Evolutionary conservation across 2,888 invertebrate genomes (phyloP).

Genomic region (Plebejus argus): DNA sequence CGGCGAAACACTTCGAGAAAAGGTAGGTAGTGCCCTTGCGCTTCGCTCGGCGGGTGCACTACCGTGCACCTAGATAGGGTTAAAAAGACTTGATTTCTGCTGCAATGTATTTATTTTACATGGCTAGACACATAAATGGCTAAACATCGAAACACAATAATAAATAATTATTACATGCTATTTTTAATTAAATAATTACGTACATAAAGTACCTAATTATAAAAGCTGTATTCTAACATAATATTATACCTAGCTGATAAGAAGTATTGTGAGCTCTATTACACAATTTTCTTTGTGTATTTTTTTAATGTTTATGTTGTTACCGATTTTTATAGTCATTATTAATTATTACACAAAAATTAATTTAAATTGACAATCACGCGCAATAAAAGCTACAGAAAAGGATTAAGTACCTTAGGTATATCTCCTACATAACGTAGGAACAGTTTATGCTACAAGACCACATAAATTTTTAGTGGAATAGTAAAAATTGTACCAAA

Average conservation of each 20-base stretch:
- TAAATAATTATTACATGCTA: not conserved
- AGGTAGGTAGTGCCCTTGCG: too few relatives aligned
- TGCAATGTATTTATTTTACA: constrained; percentile 21
- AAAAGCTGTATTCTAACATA: constrained; percentile 16
- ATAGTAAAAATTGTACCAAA: constrained; percentile 34
- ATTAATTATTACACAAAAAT: not conserved
- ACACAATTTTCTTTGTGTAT: not conserved
- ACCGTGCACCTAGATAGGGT: too few relatives aligned
- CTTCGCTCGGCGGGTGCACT: too few relatives aligned
- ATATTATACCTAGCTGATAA: not conserved
- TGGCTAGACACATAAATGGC: constrained; percentile 31
- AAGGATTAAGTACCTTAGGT: not conserved
- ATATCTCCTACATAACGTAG: not conserved
- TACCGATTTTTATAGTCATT: not conserved
- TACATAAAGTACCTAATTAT: constrained; percentile 20
- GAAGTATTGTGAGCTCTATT: not conserved
- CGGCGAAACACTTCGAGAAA: too few relatives aligned
- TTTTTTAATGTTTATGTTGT: not conserved
- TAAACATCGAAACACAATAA: constrained; percentile 26
- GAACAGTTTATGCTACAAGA: constrained; percentile 17
- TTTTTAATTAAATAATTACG: not conserved
- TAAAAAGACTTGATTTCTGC: constrained; percentile 15
- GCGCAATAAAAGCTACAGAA: not conserved
- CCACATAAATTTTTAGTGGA: constrained; percentile 14
- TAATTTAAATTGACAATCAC: not conserved